These are phyloP conservation scores for Chlorocebus sabaeus DNA, from an alignment of 2,113 vertebrate species.

Conservation along the genomic window DNA sequence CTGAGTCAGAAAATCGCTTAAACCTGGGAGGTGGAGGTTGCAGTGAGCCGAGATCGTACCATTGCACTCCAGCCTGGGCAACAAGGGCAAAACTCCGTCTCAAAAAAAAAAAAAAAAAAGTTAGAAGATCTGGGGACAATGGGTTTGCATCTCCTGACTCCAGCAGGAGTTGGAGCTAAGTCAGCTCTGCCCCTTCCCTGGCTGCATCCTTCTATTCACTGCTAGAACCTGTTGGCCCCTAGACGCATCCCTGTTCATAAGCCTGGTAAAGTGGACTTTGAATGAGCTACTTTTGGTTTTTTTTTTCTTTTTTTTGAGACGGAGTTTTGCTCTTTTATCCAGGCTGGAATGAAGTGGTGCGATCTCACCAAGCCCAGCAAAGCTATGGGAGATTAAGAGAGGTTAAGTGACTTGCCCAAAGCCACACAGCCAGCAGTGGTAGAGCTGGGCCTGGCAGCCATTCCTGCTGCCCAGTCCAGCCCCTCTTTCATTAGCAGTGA, in stretches of 20 bases:
- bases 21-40: no score
- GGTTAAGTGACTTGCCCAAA: neutral
- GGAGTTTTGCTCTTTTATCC: no score
- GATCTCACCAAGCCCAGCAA: no score
- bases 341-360: no score
- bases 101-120: neutral
- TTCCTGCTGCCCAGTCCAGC: accelerated
- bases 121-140: neutral
- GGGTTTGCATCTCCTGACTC: neutral
- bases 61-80: no score
- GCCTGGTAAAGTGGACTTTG: neutral
- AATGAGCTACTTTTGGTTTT: neutral
- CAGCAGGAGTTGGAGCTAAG: neutral
- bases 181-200: neutral
- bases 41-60: no score
- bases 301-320: no score
- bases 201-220: neutral
- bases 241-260: neutral
- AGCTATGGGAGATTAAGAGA: neutral
- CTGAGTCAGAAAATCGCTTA: no score
- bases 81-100: no score
- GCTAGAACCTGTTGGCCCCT: neutral
- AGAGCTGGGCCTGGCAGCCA: neutral
- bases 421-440: neutral
- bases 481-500: neutral